phyloP scores from a whole-genome alignment of 2,797 vertebrate genomes.

The Peromyscus eremicus region DNA sequence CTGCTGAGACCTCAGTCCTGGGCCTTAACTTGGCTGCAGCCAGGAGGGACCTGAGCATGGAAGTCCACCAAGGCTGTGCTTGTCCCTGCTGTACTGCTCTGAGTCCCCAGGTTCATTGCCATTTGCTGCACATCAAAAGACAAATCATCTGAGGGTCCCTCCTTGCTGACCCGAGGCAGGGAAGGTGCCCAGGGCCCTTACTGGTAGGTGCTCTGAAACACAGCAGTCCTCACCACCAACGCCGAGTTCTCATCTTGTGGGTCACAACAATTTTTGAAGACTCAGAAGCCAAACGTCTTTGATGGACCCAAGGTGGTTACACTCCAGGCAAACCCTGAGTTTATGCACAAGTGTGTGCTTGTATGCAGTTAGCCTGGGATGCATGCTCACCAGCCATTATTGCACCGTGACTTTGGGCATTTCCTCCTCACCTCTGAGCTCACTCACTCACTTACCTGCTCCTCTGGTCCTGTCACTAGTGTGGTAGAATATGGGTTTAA shows the following conservation, averaged over 20 bases:
- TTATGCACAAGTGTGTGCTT: background rate
- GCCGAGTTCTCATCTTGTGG: background rate
- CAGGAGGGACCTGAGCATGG: background rate
- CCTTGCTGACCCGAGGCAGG: background rate
- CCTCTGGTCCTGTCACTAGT: background rate
- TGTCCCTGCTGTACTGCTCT: no score
- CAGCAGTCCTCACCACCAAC: background rate
- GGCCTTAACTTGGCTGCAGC: background rate
- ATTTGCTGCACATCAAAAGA: background rate
- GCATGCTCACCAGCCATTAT: background rate
- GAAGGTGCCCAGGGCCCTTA: background rate
- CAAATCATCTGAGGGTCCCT: background rate
- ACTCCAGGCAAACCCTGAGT: background rate
- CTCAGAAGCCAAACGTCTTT: background rate
- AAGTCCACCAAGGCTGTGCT: background rate
- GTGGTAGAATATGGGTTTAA: background rate
- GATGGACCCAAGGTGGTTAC: background rate
- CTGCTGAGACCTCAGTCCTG: background rate
- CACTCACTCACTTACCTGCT: background rate
- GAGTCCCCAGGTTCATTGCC: background rate
- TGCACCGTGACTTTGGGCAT: background rate
- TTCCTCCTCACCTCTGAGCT: background rate
- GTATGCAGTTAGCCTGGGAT: background rate
- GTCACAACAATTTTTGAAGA: background rate
- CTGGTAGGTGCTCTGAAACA: background rate